Evolutionary conservation across 1,140 invertebrate genomes (phyloP), one percentile per base, ranked within the genome.

Genomic region (Bombyx mori): DNA sequence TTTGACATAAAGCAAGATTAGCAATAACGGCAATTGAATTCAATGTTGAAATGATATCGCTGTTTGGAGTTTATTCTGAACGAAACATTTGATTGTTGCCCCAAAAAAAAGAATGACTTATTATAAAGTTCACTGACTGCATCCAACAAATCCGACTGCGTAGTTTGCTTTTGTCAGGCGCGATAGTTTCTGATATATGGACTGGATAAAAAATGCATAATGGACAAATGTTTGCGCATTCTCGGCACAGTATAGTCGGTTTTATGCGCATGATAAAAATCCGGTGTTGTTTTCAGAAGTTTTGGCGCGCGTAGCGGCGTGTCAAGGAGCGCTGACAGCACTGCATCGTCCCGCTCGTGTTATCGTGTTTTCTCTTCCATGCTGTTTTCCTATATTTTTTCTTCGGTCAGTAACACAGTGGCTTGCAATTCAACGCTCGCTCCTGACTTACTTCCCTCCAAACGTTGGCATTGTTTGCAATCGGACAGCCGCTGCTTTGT

Each of bases 271-370:
- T 71, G 71, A 68, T 73, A 76, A 71, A 77, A 72, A 65, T 63
- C 56, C 53, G 61, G 54, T 51, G 63, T 62, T 65, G 65, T 72
- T 71, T 68, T 70, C 55, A 62, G 62, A 52, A 62, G 54, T 75
- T 69, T 65, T 64, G 61, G 65, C 61, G 48, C 62, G 54, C 44
- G 50, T 55, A 48, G 58, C 56, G 56, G 61, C 56, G 62, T 64
- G 68, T 76, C 70, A 70, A 74, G 71, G 68, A 71, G 63, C 65
- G 72, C 72, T 75, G 74, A 75, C 73, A 73, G 59, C 52, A 54
- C 46, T 7, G 6, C 50, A n/a, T 8, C 48, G 56, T 57, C 52
- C 54, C 56, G 22, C 57, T 59, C 53, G 42, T 52, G 54, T 60
- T 64, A 63, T 58, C 60, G 57, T 64, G 56, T 65, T 60, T 45